These are phyloP conservation scores for Sisyra terminalis DNA, from an alignment of 2,888 invertebrate species.

Conservation along the genomic window DNA sequence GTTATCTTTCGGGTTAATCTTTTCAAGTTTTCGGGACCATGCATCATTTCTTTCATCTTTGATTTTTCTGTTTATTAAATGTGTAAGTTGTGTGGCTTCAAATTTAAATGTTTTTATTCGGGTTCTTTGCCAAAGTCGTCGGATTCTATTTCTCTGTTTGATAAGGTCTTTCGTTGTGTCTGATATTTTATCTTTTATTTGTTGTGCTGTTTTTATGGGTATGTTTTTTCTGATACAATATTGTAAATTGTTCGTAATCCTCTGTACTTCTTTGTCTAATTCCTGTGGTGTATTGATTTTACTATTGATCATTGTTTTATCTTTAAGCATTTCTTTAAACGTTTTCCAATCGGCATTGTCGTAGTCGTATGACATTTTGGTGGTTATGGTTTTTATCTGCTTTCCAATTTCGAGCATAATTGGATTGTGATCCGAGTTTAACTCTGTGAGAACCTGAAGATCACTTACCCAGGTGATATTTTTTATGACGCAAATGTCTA, in stretches of 20 bases:
- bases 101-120: neutral
- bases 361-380: neutral
- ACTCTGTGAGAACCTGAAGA: no score
- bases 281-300: constrained; percentile 2
- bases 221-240: neutral
- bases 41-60: constrained; percentile 7
- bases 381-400: neutral
- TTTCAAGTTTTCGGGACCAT: constrained; percentile 10
- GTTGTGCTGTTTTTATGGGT: no score
- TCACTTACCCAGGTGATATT: constrained; percentile 11
- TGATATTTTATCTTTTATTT: constrained; percentile 5
- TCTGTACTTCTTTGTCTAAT: no score
- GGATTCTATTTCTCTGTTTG: neutral
- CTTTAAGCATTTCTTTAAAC: constrained; percentile 5
- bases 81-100: neutral
- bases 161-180: neutral
- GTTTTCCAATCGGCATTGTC: constrained; percentile 7
- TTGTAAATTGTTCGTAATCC: neutral
- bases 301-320: constrained; percentile 4
- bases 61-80: neutral
- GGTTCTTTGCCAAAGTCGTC: neutral
- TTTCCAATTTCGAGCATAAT: constrained; percentile 10
- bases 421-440: constrained; percentile 16
- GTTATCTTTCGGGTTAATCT: constrained; percentile 10
- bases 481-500: constrained; percentile 16